These are phyloP conservation scores for Pyrgilauda ruficollis DNA, from an alignment of 2,113 vertebrate genomes.

Conservation along the genomic window DNA sequence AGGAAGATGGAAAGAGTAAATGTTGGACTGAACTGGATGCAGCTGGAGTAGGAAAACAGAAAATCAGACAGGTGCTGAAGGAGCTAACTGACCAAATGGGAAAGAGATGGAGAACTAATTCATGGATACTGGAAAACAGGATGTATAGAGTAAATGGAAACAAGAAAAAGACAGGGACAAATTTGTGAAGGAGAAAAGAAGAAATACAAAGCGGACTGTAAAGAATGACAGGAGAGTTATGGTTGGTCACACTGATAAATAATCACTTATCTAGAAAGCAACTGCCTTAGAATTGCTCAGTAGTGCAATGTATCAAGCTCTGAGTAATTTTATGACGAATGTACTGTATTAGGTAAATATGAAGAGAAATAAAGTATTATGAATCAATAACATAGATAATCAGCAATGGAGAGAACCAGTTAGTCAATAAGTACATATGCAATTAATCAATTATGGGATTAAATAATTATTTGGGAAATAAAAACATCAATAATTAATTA, in stretches of 20 bases:
- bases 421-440: not conserved
- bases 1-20: not conserved
- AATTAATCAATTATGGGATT: not conserved
- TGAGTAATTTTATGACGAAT: conserved; percentile 29
- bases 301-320: not conserved
- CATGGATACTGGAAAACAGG: not conserved
- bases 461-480: not conserved
- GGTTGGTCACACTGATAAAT: not conserved
- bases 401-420: not conserved
- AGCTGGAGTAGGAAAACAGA: not conserved
- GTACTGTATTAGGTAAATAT: not conserved
- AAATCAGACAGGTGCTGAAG: not conserved
- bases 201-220: not conserved
- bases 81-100: not conserved
- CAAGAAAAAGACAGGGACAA: not conserved
- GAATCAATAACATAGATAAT: not conserved
- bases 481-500: not conserved
- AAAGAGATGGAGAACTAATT: not conserved
- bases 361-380: conserved; percentile 11
- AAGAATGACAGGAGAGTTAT: not conserved
- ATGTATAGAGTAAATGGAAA: not conserved
- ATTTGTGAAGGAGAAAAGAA: not conserved
- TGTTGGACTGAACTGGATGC: not conserved
- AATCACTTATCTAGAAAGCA: conserved; percentile 7
- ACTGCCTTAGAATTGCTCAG: not conserved